These are phyloP conservation scores for Hoplias malabaricus DNA, from an alignment of 2,113 vertebrate genomes.

Conservation along the genomic window DNA sequence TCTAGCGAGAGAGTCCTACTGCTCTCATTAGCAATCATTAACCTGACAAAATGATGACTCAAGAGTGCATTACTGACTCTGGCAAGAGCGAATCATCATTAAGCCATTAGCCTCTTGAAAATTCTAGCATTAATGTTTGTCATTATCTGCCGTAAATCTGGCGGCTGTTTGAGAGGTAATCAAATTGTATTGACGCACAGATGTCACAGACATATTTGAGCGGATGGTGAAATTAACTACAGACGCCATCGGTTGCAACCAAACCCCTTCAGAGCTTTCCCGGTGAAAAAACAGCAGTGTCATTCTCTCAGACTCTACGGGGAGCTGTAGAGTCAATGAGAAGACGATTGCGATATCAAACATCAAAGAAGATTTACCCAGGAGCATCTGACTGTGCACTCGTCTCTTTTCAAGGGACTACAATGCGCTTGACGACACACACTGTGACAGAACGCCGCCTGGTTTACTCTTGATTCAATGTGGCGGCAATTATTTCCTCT, in stretches of 20 bases:
- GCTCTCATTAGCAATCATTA: constrained; percentile 51
- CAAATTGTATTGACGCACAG: neutral
- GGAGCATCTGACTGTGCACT: neutral
- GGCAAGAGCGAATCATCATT: constrained; percentile 34
- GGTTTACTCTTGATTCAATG: neutral
- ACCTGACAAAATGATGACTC: constrained; percentile 52
- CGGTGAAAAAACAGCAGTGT: neutral
- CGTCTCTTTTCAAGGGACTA: neutral
- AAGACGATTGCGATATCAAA: neutral
- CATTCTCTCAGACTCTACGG: neutral
- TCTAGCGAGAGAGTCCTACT: constrained; percentile 21
- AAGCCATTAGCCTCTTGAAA: constrained; percentile 37
- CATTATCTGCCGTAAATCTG: constrained; percentile 1
- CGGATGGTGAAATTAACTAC: neutral
- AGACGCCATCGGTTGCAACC: neutral
- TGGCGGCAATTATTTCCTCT: neutral
- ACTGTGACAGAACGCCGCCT: neutral
- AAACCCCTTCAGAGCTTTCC: neutral
- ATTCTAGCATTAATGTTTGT: constrained; percentile 18
- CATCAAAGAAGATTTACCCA: neutral
- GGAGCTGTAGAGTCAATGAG: neutral
- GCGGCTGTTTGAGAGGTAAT: constrained; percentile 3
- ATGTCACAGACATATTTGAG: neutral
- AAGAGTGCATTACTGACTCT: neutral
- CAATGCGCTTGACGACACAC: neutral